Conservation (phyloP, 2,797 vertebrate genomes). For the Rhadinocentrus ornatus region DNA sequence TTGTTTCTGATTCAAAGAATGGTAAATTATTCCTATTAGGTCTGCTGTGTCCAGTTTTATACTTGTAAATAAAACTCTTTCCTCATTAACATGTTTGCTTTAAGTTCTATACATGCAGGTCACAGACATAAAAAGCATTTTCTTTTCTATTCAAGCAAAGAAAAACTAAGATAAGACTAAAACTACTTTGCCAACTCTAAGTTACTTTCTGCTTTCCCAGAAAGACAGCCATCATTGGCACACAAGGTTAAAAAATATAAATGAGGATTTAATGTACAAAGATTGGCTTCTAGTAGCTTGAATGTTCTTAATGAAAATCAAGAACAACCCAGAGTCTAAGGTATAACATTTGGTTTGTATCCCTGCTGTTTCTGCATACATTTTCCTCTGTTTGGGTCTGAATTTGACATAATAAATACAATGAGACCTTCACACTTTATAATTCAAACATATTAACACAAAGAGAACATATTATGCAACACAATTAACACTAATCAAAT, state of each 20-base stretch:
- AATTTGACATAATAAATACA: conserved; percentile 43
- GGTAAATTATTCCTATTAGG: conserved; percentile 93
- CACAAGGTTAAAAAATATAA: conserved; percentile 39
- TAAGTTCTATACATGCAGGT: conserved; percentile 51
- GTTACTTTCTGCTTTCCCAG: conserved; percentile 30
- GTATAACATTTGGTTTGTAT: not conserved
- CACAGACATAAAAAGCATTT: conserved; percentile 36
- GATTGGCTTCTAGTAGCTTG: conserved; percentile 2
- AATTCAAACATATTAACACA: conserved; percentile 30
- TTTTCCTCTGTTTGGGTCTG: conserved; percentile 9
- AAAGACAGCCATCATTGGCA: conserved; percentile 73
- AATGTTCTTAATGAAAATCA: not conserved
- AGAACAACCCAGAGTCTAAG: not conserved
- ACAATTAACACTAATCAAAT: conserved; percentile 42
- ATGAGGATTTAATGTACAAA: conserved; percentile 17
- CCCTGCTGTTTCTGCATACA: not conserved
- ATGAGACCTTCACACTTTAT: conserved; percentile 13
- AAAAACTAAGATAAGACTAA: conserved; percentile 9
- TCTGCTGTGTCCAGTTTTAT: conserved; percentile 90
- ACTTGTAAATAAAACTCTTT: conserved; percentile 92
- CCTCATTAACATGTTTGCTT: conserved; percentile 37
- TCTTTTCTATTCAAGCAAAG: conserved; percentile 42
- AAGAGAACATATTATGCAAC: conserved; percentile 33
- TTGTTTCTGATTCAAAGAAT: conserved; percentile 83
- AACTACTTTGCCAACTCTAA: conserved; percentile 17